These are phyloP conservation scores for Andrena minutula DNA, from an alignment of 2,888 invertebrate genomes.

Conservation along the genomic window DNA sequence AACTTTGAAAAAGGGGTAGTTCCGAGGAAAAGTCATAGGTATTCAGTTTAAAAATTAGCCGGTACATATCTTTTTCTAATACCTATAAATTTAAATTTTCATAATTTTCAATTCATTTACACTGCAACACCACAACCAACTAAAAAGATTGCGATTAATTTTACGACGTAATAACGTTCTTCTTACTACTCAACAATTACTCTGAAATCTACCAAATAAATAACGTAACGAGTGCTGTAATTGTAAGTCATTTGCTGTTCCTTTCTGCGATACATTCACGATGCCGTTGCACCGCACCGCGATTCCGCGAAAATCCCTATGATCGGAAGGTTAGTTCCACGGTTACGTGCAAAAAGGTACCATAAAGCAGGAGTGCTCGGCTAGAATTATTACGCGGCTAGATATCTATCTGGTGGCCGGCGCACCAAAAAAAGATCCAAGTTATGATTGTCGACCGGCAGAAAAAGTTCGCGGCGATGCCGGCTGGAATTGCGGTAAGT, in stretches of 20 bases:
- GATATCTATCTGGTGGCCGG: conserved; percentile 49
- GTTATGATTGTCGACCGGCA: conserved; percentile 59
- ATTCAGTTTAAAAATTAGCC: too few relatives aligned
- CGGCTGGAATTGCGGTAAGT: conserved; percentile 64
- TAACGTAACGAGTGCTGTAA: not conserved
- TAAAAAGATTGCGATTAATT: not conserved
- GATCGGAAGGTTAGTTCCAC: conserved; percentile 18
- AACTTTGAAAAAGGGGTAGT: too few relatives aligned
- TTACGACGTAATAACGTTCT: not conserved
- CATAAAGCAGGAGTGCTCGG: conserved; percentile 10
- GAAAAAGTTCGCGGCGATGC: conserved; percentile 52
- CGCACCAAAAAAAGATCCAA: conserved; percentile 55
- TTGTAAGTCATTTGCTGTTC: not conserved
- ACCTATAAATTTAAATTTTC: too few relatives aligned
- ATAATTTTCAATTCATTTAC: too few relatives aligned
- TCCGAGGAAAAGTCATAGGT: too few relatives aligned
- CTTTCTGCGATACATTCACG: not conserved
- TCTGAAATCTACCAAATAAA: not conserved
- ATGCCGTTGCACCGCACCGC: not conserved
- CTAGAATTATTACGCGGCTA: conserved; percentile 43
- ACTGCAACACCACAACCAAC: not conserved
- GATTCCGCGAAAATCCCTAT: conserved; percentile 4
- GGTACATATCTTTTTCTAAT: too few relatives aligned
- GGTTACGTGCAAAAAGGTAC: not conserved
- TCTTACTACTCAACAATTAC: not conserved